These are phyloP conservation scores for Drosophila bocki DNA, from an alignment of 1,140 invertebrate species.

Conservation along the genomic window DNA sequence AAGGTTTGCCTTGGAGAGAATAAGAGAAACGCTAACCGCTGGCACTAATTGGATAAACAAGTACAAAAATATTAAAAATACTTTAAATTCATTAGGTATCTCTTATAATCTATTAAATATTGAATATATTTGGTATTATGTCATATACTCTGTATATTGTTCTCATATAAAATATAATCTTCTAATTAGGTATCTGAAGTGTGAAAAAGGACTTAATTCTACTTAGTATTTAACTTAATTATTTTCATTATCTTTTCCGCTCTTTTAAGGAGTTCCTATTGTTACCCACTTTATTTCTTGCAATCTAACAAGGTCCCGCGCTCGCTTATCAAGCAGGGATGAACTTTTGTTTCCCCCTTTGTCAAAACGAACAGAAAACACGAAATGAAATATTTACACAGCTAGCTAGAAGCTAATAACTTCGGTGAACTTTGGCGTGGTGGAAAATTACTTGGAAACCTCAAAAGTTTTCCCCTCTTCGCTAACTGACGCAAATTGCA, in stretches of 20 bases:
- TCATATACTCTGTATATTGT: background rate
- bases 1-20: background rate
- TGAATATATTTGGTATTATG: too few relatives aligned
- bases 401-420: slow-evolving; percentile 21
- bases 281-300: background rate
- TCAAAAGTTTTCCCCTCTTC: slow-evolving; percentile 50
- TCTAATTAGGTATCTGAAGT: background rate
- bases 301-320: background rate
- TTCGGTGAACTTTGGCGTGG: slow-evolving; percentile 39
- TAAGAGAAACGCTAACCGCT: background rate
- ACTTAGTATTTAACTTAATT: background rate
- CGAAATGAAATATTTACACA: background rate
- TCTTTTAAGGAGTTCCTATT: slow-evolving; percentile 7
- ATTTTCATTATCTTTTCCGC: background rate
- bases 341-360: slow-evolving; percentile 18
- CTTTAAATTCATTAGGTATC: too few relatives aligned
- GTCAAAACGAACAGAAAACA: background rate
- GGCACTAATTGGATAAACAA: background rate
- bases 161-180: background rate
- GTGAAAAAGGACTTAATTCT: background rate
- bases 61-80: background rate
- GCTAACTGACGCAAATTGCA: slow-evolving; percentile 68
- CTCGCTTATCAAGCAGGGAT: slow-evolving; percentile 23
- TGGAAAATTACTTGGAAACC: slow-evolving; percentile 61
- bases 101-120: too few relatives aligned